Evolutionary conservation across 2,888 invertebrate species (phyloP).

Genomic region (Metellina segmentata): DNA sequence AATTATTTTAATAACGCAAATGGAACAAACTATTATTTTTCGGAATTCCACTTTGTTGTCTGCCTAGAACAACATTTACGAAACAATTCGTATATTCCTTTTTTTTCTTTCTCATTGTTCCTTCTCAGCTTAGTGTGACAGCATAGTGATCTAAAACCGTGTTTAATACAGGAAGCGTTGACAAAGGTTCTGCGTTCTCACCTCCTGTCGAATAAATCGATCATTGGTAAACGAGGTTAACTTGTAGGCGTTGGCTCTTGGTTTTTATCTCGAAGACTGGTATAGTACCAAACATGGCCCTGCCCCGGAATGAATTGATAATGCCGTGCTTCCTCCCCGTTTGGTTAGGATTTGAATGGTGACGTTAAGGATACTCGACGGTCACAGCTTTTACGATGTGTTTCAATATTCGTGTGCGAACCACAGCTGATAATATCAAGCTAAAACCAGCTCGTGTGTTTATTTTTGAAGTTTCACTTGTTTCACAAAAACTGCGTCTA

Average conservation of each 20-base stretch:
- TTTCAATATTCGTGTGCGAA: too few relatives aligned
- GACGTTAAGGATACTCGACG: too few relatives aligned
- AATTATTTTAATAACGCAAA: background rate
- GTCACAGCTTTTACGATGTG: too few relatives aligned
- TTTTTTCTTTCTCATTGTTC: background rate
- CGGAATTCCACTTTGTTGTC: background rate
- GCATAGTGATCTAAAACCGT: background rate
- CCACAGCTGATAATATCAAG: too few relatives aligned
- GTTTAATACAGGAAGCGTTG: background rate
- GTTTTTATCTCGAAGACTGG: background rate
- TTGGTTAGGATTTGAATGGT: too few relatives aligned
- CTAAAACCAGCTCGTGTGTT: too few relatives aligned
- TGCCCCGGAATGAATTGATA: background rate
- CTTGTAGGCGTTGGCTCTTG: conserved; percentile 13
- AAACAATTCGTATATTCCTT: background rate
- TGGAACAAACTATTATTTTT: background rate
- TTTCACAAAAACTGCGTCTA: too few relatives aligned
- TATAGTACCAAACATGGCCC: background rate
- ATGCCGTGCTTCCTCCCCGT: too few relatives aligned
- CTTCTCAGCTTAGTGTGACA: background rate
- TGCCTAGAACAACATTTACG: background rate
- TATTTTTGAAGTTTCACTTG: too few relatives aligned
- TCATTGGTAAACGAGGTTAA: conserved; percentile 18
- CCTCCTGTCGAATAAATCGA: conserved; percentile 2
- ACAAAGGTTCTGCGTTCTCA: background rate